Percentiles rank a stretch among this genome's conserved stretches.
Conservation (phyloP, 1,140 invertebrate genomes). For the Pristionchus pacificus region DNA sequence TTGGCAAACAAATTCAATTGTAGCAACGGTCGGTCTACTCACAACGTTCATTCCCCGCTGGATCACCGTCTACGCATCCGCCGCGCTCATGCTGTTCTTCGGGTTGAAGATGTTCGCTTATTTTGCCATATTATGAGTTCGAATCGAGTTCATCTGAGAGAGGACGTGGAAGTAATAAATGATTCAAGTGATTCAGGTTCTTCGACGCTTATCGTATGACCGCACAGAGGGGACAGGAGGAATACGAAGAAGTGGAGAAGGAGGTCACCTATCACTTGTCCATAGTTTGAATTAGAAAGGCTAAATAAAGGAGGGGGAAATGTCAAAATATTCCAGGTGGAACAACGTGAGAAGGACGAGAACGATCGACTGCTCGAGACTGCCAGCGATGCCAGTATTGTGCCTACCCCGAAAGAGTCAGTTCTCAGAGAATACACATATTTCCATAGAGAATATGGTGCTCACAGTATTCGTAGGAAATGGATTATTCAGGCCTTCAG, state of each 20-base stretch:
- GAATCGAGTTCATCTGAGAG: neutral
- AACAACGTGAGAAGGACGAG: neutral
- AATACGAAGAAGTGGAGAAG: neutral
- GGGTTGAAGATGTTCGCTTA: slow-evolving; percentile 82
- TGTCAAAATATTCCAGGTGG: neutral
- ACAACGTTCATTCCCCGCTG: slow-evolving; percentile 82
- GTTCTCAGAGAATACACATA: too few species aligned
- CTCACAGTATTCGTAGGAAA: too few species aligned
- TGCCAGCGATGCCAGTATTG: too few species aligned
- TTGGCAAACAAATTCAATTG: too few species aligned
- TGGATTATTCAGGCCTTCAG: neutral
- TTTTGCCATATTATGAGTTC: neutral
- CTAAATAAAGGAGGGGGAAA: slow-evolving; percentile 63
- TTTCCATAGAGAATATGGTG: too few species aligned
- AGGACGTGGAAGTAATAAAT: too few species aligned
- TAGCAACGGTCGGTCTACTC: neutral
- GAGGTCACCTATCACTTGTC: too few species aligned
- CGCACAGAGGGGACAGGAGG: neutral
- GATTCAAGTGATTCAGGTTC: neutral
- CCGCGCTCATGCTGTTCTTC: slow-evolving; percentile 88
- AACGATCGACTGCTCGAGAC: too few species aligned
- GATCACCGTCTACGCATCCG: slow-evolving; percentile 92
- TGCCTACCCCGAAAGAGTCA: neutral
- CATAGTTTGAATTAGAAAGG: slow-evolving; percentile 82
- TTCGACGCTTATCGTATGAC: neutral